Evolutionary conservation across 2,888 invertebrate genomes (phyloP), one percentile per base, ranked within the genome.

Genomic region (Dryadula phaetusa): DNA sequence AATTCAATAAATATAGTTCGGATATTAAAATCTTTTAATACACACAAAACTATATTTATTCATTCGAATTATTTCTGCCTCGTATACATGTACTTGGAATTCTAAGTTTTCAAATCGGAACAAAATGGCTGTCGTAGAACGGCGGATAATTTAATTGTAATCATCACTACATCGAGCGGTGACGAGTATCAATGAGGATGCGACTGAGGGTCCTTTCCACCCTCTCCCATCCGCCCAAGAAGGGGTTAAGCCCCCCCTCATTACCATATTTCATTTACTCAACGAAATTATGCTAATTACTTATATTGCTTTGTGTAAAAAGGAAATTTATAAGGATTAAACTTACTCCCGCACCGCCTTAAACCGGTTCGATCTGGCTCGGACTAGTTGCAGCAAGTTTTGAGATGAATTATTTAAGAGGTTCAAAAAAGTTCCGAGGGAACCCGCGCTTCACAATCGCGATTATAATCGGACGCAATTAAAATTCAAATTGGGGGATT

Each of bases 221-320:
- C 80, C 82, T 79, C 79, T 76, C 74, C 82, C 78, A 80, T 74
- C 82, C 82, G 81, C 84, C 80, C 78, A 83, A 86, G 84, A 88
- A 88, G 86, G 90, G 90, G 88, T 86, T 83, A 79, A 78, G 78
- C 83, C 86, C 82, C 89, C 89, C 90, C 92, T 92, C 86, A 92
- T 92, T 92, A 92, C 91, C 92, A 92, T 92, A 92, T 92, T 92
- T 92, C 92, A 92, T 92, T 92, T 92, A 92, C 92, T 92, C 92
- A 92, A 92, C 92, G 90, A 92, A 92, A 92, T 92, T 92, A 92
- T 92, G 92, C 92, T 92, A 92, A 92, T 92, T 92, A 92, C 90
- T 92, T 92, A 92, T 92, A 92, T 92, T 92, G 92, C 92, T 92
- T 92, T 92, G 92, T 92, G 92, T 92, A 92, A 92, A 92, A 92